These are phyloP conservation scores for Probosciger aterrimus DNA, from an alignment of 2,113 vertebrate genomes.

Conservation along the genomic window DNA sequence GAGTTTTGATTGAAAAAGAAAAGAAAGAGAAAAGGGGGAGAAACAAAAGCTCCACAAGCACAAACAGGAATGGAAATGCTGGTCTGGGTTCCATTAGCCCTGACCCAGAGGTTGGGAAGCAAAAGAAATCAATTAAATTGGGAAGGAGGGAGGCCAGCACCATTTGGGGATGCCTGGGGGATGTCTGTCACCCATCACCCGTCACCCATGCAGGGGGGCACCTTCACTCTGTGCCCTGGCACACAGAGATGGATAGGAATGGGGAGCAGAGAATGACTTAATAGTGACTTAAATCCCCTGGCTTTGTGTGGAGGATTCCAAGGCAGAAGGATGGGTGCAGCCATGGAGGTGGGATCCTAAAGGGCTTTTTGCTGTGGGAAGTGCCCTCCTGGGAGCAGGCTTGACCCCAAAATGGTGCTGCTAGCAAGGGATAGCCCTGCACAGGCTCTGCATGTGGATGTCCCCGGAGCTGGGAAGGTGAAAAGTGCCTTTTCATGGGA, in stretches of 20 bases:
- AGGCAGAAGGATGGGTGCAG: not conserved
- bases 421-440: not conserved
- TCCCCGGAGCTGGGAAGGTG: fast-evolving
- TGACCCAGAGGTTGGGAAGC: constrained; percentile 57
- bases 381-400: fast-evolving
- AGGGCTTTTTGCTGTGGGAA: not conserved
- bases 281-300: not conserved
- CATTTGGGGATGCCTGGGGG: not conserved
- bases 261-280: not conserved
- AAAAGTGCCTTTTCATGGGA: not conserved
- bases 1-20: not conserved
- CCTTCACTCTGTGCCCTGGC: not conserved
- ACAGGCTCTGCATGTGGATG: not conserved
- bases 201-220: not conserved
- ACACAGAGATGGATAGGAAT: not conserved
- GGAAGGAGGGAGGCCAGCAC: not conserved
- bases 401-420: fast-evolving
- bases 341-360: not conserved
- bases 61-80: constrained; percentile 28
- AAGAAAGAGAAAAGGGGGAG: not conserved
- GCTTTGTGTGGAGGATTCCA: not conserved
- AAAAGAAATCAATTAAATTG: constrained; percentile 23
- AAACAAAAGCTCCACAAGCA: not conserved
- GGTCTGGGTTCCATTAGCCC: constrained; percentile 61
- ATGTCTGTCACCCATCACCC: not conserved